Conservation (phyloP, 2,113 vertebrate genomes). For the Sardina pilchardus region DNA sequence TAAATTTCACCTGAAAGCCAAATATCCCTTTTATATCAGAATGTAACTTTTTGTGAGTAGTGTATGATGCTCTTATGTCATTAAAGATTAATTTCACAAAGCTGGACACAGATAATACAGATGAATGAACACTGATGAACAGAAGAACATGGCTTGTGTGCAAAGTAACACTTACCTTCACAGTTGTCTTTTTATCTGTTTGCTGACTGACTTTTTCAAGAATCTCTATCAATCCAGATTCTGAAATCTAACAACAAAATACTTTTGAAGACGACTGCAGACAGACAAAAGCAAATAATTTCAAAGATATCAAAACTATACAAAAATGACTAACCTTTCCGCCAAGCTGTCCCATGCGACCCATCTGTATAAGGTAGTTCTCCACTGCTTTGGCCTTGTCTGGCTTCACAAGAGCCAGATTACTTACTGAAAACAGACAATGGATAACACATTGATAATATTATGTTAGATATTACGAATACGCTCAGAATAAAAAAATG, state of each 20-base stretch:
- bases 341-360: slow-evolving; percentile 85
- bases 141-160: neutral
- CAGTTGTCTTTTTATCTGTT: slow-evolving; percentile 95
- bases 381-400: slow-evolving; percentile 97
- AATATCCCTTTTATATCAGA: too few relatives aligned
- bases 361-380: slow-evolving; percentile 98
- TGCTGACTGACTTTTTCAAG: slow-evolving; percentile 98
- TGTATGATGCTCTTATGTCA: neutral
- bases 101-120: neutral
- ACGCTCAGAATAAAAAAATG: neutral
- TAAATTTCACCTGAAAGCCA: too few relatives aligned
- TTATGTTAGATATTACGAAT: neutral
- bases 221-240: slow-evolving; percentile 95
- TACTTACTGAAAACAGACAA: slow-evolving; percentile 82
- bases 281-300: slow-evolving; percentile 20
- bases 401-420: slow-evolving; percentile 96
- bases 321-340: slow-evolving; percentile 81
- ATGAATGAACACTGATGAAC: neutral
- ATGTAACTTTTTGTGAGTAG: too few relatives aligned
- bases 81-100: neutral
- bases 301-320: neutral
- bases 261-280: slow-evolving; percentile 25
- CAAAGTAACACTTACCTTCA: slow-evolving; percentile 77
- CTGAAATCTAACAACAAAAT: slow-evolving; percentile 78
- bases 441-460: neutral